phyloP scores from a whole-genome alignment of 2,888 invertebrate genomes.

The Galeruca laticollis region DNA sequence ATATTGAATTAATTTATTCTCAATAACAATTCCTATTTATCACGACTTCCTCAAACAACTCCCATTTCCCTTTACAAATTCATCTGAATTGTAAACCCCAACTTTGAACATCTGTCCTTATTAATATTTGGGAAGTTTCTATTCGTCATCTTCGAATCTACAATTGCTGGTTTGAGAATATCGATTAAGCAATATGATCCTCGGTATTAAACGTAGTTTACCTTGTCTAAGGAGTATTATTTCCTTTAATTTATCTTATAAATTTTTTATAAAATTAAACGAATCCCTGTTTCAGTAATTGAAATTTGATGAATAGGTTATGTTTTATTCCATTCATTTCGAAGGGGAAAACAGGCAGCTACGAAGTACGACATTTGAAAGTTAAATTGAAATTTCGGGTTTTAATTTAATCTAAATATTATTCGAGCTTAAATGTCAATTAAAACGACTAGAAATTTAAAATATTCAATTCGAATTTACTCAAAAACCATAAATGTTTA shows the following conservation, averaged over 20 bases:
- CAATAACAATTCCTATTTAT: slow-evolving; percentile 28
- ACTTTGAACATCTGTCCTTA: slow-evolving; percentile 34
- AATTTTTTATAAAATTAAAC: neutral
- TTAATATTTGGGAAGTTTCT: slow-evolving; percentile 36
- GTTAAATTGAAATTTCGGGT: neutral
- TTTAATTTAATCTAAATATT: neutral
- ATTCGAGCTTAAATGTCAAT: neutral
- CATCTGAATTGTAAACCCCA: slow-evolving; percentile 32
- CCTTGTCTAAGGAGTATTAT: slow-evolving; percentile 6
- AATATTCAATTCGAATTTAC: neutral
- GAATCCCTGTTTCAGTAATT: neutral
- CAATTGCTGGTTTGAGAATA: slow-evolving; percentile 26
- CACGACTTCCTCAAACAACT: slow-evolving; percentile 32
- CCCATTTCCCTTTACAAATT: slow-evolving; percentile 29
- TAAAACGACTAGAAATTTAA: neutral
- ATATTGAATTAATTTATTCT: slow-evolving; percentile 30
- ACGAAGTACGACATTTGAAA: neutral
- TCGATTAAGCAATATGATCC: slow-evolving; percentile 24
- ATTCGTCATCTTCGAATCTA: slow-evolving; percentile 27
- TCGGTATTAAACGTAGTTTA: neutral
- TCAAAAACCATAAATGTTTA: neutral
- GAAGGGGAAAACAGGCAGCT: neutral
- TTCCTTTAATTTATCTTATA: neutral
- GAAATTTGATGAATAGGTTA: slow-evolving; percentile 2
- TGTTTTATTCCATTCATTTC: neutral